A percentile compares a stretch with the other conserved stretches of the same genome.
Evolutionary conservation across 2,888 invertebrate species (phyloP).

Genomic region (Rhaphigaster nebulosa): DNA sequence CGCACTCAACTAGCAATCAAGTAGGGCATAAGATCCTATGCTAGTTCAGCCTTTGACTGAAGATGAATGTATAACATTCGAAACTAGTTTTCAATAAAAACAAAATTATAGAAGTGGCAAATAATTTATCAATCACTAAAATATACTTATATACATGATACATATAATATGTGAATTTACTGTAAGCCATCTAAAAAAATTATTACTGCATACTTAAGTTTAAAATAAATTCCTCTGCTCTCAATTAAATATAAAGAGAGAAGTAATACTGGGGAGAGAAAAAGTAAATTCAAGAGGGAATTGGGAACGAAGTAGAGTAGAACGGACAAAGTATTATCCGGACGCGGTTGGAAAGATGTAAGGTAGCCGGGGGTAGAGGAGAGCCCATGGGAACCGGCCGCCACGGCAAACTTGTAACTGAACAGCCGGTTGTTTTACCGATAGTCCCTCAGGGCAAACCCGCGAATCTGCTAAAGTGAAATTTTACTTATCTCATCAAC

Average conservation of each 20-base stretch:
- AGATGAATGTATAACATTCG: too few relatives aligned
- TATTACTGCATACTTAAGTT: not conserved
- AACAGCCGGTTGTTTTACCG: constrained; percentile 2
- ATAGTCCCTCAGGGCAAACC: constrained; percentile 2
- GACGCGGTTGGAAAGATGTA: not conserved
- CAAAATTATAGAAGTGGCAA: too few relatives aligned
- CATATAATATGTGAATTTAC: too few relatives aligned
- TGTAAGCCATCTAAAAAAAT: too few relatives aligned
- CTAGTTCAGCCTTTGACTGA: too few relatives aligned
- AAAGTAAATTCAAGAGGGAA: not conserved
- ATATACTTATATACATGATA: too few relatives aligned
- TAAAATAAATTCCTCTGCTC: not conserved
- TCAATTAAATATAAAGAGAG: not conserved
- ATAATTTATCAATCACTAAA: too few relatives aligned
- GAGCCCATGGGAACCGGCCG: not conserved
- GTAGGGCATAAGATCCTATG: too few relatives aligned
- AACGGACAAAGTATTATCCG: not conserved
- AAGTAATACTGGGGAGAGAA: not conserved
- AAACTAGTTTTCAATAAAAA: too few relatives aligned
- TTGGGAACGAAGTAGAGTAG: not conserved
- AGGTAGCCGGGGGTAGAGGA: not conserved
- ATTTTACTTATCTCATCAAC: constrained; percentile 32
- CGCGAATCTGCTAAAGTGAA: not conserved
- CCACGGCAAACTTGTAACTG: constrained; percentile 16
- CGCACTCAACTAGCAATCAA: too few relatives aligned